These are phyloP conservation scores for human (Homo sapiens) DNA, from an alignment of 2,113 vertebrate genomes.

Conservation along the genomic window GRCh38 chrX:106266501-106267000, in stretches of 20 bases:
- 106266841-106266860: neutral
- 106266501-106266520: neutral
- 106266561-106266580: neutral
- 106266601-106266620: neutral
- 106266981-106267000: neutral
- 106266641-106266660: neutral
- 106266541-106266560: neutral
- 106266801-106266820: neutral
- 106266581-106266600: neutral
- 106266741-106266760: neutral
- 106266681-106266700: neutral
- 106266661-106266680: neutral
- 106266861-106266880: neutral
- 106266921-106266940: neutral
- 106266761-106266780: neutral
- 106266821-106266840: neutral
- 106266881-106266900: neutral
- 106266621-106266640: neutral
- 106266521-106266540: neutral
- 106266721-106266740: neutral
- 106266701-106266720: neutral
- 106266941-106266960: neutral
- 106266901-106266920: neutral
- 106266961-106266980: constrained; percentile 1
- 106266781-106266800: neutral